Percentiles rank a stretch among this genome's conserved stretches.
These are phyloP conservation scores for Lagopus leucura DNA, from an alignment of 2,113 vertebrate species.

Conservation along the genomic window DNA sequence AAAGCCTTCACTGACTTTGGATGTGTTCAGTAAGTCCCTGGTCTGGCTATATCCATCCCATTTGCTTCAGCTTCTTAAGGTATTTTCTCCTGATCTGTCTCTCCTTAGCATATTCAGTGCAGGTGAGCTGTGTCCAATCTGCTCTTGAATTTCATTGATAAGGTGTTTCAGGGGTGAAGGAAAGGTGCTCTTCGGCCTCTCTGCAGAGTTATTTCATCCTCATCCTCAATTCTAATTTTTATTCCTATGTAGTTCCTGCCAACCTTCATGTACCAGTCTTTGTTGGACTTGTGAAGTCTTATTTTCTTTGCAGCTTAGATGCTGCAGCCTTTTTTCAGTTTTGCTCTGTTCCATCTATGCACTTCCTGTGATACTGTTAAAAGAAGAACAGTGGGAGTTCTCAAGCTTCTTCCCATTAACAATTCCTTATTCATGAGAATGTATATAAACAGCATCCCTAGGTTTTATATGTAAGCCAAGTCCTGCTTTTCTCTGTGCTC, in stretches of 20 bases:
- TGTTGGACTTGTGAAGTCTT: not conserved
- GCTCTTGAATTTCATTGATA: not conserved
- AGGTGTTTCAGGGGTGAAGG: accelerated
- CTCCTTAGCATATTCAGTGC: not conserved
- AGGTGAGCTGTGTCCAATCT: not conserved
- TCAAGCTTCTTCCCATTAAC: not conserved
- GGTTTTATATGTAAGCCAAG: not conserved
- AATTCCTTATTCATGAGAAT: not conserved
- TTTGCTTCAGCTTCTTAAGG: not conserved
- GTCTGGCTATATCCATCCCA: not conserved
- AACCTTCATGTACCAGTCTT: not conserved
- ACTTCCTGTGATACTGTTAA: not conserved
- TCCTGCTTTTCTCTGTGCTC: not conserved
- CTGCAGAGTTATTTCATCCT: not conserved
- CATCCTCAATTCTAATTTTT: not conserved
- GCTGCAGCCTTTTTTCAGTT: not conserved
- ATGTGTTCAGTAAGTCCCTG: not conserved
- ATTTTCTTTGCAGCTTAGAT: not conserved
- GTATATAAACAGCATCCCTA: not conserved
- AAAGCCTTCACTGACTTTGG: not conserved
- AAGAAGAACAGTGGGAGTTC: not conserved
- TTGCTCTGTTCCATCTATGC: not conserved
- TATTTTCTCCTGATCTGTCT: not conserved
- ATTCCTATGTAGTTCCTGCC: not conserved
- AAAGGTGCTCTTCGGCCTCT: not conserved